Evolutionary conservation across 2,113 vertebrate genomes (phyloP), one percentile per base, ranked within the genome.

Genomic region (Delphinapterus leucas): DNA sequence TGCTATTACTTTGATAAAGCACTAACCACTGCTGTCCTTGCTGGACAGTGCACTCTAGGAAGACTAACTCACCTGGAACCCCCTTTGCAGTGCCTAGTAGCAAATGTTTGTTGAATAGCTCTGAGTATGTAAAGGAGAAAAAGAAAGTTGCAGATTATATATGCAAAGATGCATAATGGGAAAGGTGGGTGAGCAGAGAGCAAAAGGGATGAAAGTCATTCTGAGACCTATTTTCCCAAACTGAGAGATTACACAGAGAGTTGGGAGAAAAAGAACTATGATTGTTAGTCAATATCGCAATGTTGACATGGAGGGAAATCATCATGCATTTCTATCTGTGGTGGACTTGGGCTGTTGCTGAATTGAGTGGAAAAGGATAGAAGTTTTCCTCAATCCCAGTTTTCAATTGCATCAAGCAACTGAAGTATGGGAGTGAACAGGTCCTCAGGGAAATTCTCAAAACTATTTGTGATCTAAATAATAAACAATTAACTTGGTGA

Each of bases 401-500:
- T 80, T 58, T 33, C 25, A 61, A 63, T n/a, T 73, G 67, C 47
- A 81, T 36, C 10, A 21, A 63, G 73, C 65, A 65, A 4, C 38
- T 53, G 83, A 33, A 83, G 12, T 12, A 71, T 38, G 11, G 36
- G n/a, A 44, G 47, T 77, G 55, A 83, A 61, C 4, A 36, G 21
- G 17, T 26, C 47, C 47, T 74, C 8, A 2, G 18, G 23, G 84
- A 87, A 83, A 68, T 83, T 79, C 31, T 49, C 41, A 47, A 76
- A 81, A 36, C 36, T 38, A 4, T 92, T 55, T 77, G 31, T 41
- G 17, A 80, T 33, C 61, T 90, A 63, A 93, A 87, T 15, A 83
- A 49, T 74, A 63, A 93, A 83, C 20, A 93, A 58, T 74, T 71
- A 90, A 90, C 38, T 74, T 76, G 11, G 21, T 44, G 68, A 4